phyloP scores from a whole-genome alignment of 2,888 invertebrate species.

The Polia nebulosa region DNA sequence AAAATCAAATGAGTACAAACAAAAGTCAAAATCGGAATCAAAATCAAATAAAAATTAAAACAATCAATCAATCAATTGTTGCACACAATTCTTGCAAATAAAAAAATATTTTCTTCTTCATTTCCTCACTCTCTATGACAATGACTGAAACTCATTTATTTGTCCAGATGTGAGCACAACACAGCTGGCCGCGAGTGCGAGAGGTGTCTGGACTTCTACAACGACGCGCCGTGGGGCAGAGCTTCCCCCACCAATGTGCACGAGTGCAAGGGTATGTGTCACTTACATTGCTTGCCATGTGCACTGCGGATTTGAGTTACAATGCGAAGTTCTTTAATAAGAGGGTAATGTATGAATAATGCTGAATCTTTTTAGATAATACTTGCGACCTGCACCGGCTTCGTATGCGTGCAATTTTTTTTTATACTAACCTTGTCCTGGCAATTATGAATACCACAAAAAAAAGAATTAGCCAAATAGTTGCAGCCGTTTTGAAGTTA shows the following conservation, averaged over 20 bases:
- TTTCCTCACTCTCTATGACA: background rate
- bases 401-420: no score
- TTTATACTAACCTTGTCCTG: no score
- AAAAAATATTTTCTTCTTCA: no score
- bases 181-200: conserved; percentile 98
- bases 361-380: background rate
- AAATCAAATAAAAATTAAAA: no score
- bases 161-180: conserved; percentile 98
- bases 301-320: conserved; percentile 34
- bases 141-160: background rate
- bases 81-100: no score
- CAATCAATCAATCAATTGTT: no score
- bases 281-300: conserved; percentile 21
- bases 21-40: no score
- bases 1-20: no score
- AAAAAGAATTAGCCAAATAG: no score
- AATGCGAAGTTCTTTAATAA: conserved; percentile 31
- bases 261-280: conserved; percentile 97
- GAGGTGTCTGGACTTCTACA: conserved; percentile 97
- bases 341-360: background rate
- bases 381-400: no score
- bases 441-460: no score
- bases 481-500: no score
- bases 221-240: conserved; percentile 98
- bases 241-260: conserved; percentile 97